Percentiles rank a stretch among this genome's conserved stretches.
Conservation (phyloP, 2,888 invertebrate genomes). For the Lasioglossum morio region DNA sequence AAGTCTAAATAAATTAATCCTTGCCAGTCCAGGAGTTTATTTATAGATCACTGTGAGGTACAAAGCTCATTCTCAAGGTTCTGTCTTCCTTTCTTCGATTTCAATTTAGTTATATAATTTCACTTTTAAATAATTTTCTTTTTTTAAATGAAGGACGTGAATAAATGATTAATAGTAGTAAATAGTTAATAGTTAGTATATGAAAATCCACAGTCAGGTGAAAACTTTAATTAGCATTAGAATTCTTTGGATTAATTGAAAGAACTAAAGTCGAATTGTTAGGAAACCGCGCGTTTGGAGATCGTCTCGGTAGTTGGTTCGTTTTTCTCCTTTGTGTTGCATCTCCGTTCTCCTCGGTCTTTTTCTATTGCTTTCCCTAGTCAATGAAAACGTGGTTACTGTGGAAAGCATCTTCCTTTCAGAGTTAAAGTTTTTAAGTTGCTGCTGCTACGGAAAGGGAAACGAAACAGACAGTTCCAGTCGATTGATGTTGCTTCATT, state of each 20-base stretch:
- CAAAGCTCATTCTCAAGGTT: too few relatives aligned
- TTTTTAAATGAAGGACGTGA: too few relatives aligned
- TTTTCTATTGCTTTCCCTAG: constrained; percentile 35
- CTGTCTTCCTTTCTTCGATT: too few relatives aligned
- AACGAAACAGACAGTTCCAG: constrained; percentile 25
- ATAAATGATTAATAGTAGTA: too few relatives aligned
- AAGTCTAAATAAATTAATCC: too few relatives aligned
- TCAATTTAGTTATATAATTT: too few relatives aligned
- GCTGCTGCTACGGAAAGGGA: constrained; percentile 14
- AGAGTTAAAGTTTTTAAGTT: constrained; percentile 58
- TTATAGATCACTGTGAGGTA: too few relatives aligned
- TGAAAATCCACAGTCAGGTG: not conserved
- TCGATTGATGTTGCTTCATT: constrained; percentile 14
- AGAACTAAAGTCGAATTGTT: constrained; percentile 73
- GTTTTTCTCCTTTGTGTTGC: constrained; percentile 15
- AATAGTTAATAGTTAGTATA: too few relatives aligned
- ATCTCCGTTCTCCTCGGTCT: constrained; percentile 34
- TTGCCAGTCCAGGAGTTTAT: too few relatives aligned
- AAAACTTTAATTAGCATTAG: constrained; percentile 55
- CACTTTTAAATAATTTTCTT: too few relatives aligned
- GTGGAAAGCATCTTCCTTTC: constrained; percentile 52
- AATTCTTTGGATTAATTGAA: constrained; percentile 65
- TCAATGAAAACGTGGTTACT: constrained; percentile 64
- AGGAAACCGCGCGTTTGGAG: constrained; percentile 59
- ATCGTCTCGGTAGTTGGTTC: constrained; percentile 60